phyloP scores from a whole-genome alignment of 1,140 invertebrate species.

The Oncopodura yosiiana region DNA sequence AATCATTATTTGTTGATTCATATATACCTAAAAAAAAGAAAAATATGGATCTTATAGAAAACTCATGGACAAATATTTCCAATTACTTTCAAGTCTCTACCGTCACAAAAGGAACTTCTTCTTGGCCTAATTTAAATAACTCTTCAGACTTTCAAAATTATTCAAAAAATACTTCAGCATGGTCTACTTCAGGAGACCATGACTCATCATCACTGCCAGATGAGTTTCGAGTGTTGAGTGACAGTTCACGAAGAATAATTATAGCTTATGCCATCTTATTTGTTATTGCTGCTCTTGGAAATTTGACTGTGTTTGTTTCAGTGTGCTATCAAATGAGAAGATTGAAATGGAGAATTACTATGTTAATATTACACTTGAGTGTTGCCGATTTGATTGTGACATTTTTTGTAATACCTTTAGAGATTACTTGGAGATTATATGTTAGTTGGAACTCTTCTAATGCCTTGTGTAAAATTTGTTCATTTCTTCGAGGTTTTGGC shows the following conservation, averaged over 20 bases:
- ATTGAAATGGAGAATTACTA: constrained; percentile 59
- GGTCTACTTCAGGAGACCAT: too few species aligned
- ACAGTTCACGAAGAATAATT: constrained; percentile 37
- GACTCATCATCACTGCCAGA: background rate
- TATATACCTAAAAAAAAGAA: too few species aligned
- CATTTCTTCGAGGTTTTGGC: constrained; percentile 64
- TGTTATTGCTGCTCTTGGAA: constrained; percentile 57
- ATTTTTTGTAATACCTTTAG: constrained; percentile 60
- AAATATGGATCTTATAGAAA: too few species aligned
- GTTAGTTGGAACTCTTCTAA: constrained; percentile 69
- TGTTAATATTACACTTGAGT: constrained; percentile 65
- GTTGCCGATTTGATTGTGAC: constrained; percentile 68
- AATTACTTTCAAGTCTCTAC: too few species aligned
- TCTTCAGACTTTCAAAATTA: too few species aligned
- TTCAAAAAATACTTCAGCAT: too few species aligned
- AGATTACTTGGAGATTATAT: constrained; percentile 61
- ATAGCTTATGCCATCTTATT: constrained; percentile 56
- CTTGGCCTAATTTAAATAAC: too few species aligned
- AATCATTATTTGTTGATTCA: too few species aligned
- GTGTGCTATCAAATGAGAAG: constrained; percentile 53
- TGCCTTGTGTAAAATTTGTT: constrained; percentile 57
- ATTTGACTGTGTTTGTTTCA: constrained; percentile 62
- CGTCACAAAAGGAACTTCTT: too few species aligned
- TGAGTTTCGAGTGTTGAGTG: constrained; percentile 11
- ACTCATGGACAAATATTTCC: too few species aligned